A percentile compares a stretch with the other conserved stretches of the same genome.
Evolutionary conservation across 2,888 invertebrate genomes (phyloP).

Genomic region (Rhingia rostrata): DNA sequence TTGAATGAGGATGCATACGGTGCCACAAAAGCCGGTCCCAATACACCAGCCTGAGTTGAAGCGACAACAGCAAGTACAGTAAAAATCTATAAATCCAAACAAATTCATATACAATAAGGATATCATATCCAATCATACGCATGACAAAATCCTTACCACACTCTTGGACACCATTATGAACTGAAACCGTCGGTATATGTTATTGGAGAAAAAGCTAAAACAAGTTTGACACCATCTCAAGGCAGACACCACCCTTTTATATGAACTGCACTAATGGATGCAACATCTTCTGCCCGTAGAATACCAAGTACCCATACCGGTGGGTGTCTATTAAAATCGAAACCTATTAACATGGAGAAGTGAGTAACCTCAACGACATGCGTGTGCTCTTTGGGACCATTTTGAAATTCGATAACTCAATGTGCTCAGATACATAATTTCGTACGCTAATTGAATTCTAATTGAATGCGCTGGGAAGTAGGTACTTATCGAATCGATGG

Average conservation of each 20-base stretch:
- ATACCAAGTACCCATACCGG: slow-evolving; percentile 43
- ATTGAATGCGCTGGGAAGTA: slow-evolving; percentile 25
- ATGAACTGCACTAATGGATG: slow-evolving; percentile 47
- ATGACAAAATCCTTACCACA: slow-evolving; percentile 79
- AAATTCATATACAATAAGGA: background rate
- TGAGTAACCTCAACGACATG: slow-evolving; percentile 31
- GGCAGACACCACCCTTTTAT: slow-evolving; percentile 55
- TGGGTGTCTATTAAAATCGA: slow-evolving; percentile 3
- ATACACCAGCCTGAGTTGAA: slow-evolving; percentile 81
- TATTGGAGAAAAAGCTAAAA: slow-evolving; percentile 35
- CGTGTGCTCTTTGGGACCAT: background rate
- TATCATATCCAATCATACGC: background rate
- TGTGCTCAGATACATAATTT: slow-evolving; percentile 36
- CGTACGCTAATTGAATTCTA: slow-evolving; percentile 57
- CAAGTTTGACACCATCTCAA: slow-evolving; percentile 40
- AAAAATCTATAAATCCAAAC: slow-evolving; percentile 77
- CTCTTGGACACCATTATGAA: slow-evolving; percentile 79
- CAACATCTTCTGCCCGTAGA: slow-evolving; percentile 35
- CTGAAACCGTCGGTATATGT: slow-evolving; percentile 18
- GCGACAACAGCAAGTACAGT: slow-evolving; percentile 77
- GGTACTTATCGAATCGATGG: slow-evolving; percentile 3
- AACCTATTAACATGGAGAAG: slow-evolving; percentile 48
- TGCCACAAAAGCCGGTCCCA: slow-evolving; percentile 84
- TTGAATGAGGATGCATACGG: slow-evolving; percentile 91
- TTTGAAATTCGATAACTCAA: slow-evolving; percentile 51